These are phyloP conservation scores for Drosophila neotestacea DNA, from an alignment of 2,888 invertebrate genomes.

Conservation along the genomic window DNA sequence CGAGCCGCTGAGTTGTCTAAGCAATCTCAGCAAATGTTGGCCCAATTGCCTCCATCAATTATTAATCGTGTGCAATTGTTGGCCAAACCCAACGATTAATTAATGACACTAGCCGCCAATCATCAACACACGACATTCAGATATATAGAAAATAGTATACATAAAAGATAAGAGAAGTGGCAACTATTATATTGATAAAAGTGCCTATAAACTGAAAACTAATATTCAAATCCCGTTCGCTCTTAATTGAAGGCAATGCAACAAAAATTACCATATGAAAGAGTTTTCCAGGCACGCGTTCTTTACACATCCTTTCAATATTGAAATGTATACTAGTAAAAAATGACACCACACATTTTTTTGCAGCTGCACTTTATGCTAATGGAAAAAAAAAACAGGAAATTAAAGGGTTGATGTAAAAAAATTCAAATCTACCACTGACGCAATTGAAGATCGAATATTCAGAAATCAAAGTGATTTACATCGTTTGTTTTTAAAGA, in stretches of 20 bases:
- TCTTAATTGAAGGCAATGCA: slow-evolving; percentile 46
- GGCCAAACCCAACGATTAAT: slow-evolving; percentile 54
- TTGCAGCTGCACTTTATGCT: slow-evolving; percentile 71
- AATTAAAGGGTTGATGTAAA: slow-evolving; percentile 53
- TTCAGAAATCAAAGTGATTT: slow-evolving; percentile 28
- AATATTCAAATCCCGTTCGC: slow-evolving; percentile 10
- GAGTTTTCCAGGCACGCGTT: slow-evolving; percentile 59
- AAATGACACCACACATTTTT: slow-evolving; percentile 56
- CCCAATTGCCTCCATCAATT: slow-evolving; percentile 45
- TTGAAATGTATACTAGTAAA: slow-evolving; percentile 42
- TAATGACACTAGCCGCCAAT: slow-evolving; percentile 44
- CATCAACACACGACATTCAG: slow-evolving; percentile 22
- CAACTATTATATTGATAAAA: neutral
- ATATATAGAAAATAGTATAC: neutral
- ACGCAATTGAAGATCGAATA: slow-evolving; percentile 33
- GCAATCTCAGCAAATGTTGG: slow-evolving; percentile 38
- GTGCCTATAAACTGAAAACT: neutral
- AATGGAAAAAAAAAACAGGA: slow-evolving; percentile 43
- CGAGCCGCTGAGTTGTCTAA: slow-evolving; percentile 56
- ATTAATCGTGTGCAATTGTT: slow-evolving; percentile 68
- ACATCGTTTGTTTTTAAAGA: neutral
- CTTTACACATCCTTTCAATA: slow-evolving; percentile 45
- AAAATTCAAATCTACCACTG: slow-evolving; percentile 25
- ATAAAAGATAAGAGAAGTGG: neutral
- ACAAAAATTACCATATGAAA: slow-evolving; percentile 62